Conservation (phyloP, 2,888 invertebrate genomes). For the Drosophila austrosaltans region DNA sequence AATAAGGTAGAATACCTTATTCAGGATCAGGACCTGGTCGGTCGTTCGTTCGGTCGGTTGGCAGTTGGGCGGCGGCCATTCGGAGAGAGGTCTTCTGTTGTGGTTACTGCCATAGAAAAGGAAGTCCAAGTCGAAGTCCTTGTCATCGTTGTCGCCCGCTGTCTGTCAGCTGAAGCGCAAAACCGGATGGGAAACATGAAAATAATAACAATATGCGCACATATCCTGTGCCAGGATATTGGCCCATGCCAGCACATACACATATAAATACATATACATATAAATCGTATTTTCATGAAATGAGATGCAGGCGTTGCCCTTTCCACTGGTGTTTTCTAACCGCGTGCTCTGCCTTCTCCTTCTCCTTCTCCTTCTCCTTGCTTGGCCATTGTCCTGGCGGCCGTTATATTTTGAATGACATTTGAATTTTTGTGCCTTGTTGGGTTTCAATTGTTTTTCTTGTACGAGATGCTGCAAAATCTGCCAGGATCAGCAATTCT, state of each 20-base stretch:
- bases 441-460: constrained; percentile 54
- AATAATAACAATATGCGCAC: constrained; percentile 68
- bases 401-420: constrained; percentile 71
- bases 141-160: constrained; percentile 50
- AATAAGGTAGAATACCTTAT: constrained; percentile 20
- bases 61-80: constrained; percentile 6
- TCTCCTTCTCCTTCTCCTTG: constrained; percentile 27
- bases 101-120: constrained; percentile 62
- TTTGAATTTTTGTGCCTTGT: constrained; percentile 65
- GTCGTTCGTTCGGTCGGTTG: constrained; percentile 23
- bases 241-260: constrained; percentile 52
- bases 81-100: constrained; percentile 53
- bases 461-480: constrained; percentile 37
- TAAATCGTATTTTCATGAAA: constrained; percentile 59
- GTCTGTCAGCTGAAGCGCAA: constrained; percentile 52
- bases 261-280: constrained; percentile 8
- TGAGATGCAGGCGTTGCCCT: constrained; percentile 72
- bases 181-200: constrained; percentile 72
- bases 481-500: constrained; percentile 50
- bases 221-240: constrained; percentile 77
- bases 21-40: constrained; percentile 10
- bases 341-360: constrained; percentile 57
- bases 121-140: constrained; percentile 56
- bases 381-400: constrained; percentile 66
- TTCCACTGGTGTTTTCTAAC: constrained; percentile 40